Base-by-base conservation (phyloP, 2,888 invertebrate genomes). In the Leucania comma region DNA sequence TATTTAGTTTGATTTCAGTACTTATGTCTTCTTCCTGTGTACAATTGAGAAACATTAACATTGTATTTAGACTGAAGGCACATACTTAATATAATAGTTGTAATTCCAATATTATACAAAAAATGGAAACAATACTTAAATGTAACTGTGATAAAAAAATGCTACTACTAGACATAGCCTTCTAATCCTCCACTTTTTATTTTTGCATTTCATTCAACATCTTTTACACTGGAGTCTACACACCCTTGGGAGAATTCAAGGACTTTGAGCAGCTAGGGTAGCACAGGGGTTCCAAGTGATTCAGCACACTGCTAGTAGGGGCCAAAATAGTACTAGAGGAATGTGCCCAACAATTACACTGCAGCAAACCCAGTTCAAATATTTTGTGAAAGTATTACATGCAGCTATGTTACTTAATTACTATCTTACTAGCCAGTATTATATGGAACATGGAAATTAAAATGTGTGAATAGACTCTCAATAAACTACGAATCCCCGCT, bases 1-100 rank as follows among this genome's bases (percentile, higher is more conserved):
- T 98, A 83, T 97, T 94, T 68, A 96, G 96, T 92, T 98, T 98
- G 0, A 97, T 94, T 65, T 96, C 93, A 53, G 96, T 95, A 60
- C 96, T 95, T 58, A 97, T 88, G 76, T 97, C 97, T 83, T 96
- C 91, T 74, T 96, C 91, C 97, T 97, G 83, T 32, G 91, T 88
- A 60, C 20, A 70, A 67, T 38, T 61, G 3, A 72, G 22, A 54
- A 62, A 48, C 10, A 35, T 48, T 48, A 46, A n/a, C 42, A 42
- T 32, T 56, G 65, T 17, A 22, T 35, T 54, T 5, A 10, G 17
- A 54, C 22, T 29, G 3, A 35, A 17, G 0, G 9, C 12, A 22
- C 29, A 22, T n/a, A 60, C 8, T n/a, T 29, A 29, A 29, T 10
- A 38, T 3, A 22, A 29, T 10, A 4, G 9, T 24, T 24, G 8